These are phyloP conservation scores for Taphrorychus bicolor DNA, from an alignment of 2,888 invertebrate genomes.

Conservation along the genomic window DNA sequence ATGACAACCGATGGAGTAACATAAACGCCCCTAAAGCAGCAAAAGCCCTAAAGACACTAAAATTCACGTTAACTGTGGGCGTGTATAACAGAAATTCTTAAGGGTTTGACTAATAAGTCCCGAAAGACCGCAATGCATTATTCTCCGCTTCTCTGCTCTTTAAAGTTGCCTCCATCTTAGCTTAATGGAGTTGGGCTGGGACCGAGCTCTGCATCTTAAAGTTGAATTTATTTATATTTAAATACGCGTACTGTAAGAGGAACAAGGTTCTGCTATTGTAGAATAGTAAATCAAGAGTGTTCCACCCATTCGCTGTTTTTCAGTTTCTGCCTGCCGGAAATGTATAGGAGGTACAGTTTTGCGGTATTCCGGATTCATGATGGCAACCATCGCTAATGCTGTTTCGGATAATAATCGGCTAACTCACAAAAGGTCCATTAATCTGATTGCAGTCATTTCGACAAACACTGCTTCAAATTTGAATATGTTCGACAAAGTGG, in stretches of 20 bases:
- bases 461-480: background rate
- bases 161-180: slow-evolving; percentile 17
- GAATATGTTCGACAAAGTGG: background rate
- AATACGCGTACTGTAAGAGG: slow-evolving; percentile 34
- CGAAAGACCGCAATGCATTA: slow-evolving; percentile 19
- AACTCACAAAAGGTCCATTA: background rate
- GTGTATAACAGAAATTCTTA: background rate
- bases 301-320: slow-evolving; percentile 6
- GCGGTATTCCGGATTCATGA: background rate
- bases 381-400: background rate
- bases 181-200: slow-evolving; percentile 31
- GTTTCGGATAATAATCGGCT: background rate
- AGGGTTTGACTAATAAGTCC: slow-evolving; percentile 4
- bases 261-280: slow-evolving; percentile 24
- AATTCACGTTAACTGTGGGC: background rate
- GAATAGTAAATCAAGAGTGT: slow-evolving; percentile 11
- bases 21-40: no score
- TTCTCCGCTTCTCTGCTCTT: slow-evolving; percentile 19
- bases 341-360: background rate
- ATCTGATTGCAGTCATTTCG: background rate
- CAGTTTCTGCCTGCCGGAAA: background rate
- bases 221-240: slow-evolving; percentile 41
- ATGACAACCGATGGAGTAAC: no score
- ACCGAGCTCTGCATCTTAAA: slow-evolving; percentile 23
- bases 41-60: background rate